Base-by-base conservation (phyloP, 2,797 vertebrate species). In the Danio aesculapii region DNA sequence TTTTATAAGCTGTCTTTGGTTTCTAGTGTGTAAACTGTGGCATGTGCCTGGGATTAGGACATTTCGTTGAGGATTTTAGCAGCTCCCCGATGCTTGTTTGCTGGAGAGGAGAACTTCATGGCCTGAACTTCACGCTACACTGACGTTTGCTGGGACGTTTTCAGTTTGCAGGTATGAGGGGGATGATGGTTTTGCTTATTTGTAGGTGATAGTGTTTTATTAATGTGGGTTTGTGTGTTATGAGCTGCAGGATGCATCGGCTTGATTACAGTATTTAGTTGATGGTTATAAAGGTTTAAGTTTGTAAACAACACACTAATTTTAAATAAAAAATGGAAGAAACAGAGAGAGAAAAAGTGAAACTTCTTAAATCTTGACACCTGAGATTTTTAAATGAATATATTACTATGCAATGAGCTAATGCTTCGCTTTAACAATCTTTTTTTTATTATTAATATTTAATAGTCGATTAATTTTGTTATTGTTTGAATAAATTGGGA, bases 21-120 rank as follows among this genome's bases (percentile, higher is more conserved):
- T 68, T 86, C 66, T 80, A 83, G 85, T 75, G 90, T 85, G 90
- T 90, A 88, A 87, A 89, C 76, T 67, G 83, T 88, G 90, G 88
- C 95, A 92, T 89, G 89, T 94, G 95, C 93, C 92, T 92, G 87
- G 91, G 94, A 95, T 96, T 95, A 95, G 88, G 87, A 88, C 84
- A 93, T 90, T 92, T 95, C 91, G 93, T 81, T 91, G 84, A 92
- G 93, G 92, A 92, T 95, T 89, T 88, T 91, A 91, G 86, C 84
- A 63, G 47, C 85, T 85, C 85, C 74, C 89, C 80, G 79, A 87
- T 85, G 85, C 88, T 86, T 80, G 87, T 88, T 88, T 44, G 84
- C 70, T 86, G 41, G 82, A 83, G 30, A 77, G 85, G 84, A 89
- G 76, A 58, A 75, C 84, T 86, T 77, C 77, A 87, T 85, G 84